Base-by-base conservation (phyloP, 2,888 invertebrate species). In the Phasia obesa region DNA sequence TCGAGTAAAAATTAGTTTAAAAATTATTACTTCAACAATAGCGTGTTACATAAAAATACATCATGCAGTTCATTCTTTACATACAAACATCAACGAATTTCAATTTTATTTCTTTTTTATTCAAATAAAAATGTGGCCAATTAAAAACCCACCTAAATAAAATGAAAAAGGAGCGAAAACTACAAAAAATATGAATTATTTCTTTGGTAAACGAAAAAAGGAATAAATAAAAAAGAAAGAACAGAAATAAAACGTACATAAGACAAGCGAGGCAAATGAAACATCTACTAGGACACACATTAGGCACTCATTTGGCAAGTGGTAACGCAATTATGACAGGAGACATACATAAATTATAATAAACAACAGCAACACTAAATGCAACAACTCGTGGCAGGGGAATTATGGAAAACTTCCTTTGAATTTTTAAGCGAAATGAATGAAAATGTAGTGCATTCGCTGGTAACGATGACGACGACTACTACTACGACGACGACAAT, bases 271-370 rank as follows among this genome's bases (percentile, higher is more conserved):
- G 38, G 55, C 59, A 78, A 74, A 82, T 82, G 77, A 82, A 82
- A 82, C 82, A 82, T 82, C 51, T 55, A 78, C 82, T 51, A 74
- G 74, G 82, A 78, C 82, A 82, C 73, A 82, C 77, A 85, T 85
- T 85, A 85, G 80, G 78, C 84, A 81, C 83, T 85, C 85, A 86
- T 85, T 85, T 86, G 86, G 86, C 85, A 85, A 84, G 83, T 85
- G 85, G 85, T 84, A 85, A 84, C 85, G 85, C 85, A 85, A 84
- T 86, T 85, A 86, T 86, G 85, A 85, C 86, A 85, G 73, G 85
- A 85, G 84, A 84, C 85, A 84, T 76, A 80, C 82, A 86, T 86
- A 86, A 85, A 86, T 86, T 85, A 86, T 85, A 78, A 78, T 64
- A 71, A 64, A 71, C 70, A 62, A 76, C 69, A 49, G 42, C 74